Base-by-base conservation (phyloP, 2,888 invertebrate species). In the Noctua fimbriata region DNA sequence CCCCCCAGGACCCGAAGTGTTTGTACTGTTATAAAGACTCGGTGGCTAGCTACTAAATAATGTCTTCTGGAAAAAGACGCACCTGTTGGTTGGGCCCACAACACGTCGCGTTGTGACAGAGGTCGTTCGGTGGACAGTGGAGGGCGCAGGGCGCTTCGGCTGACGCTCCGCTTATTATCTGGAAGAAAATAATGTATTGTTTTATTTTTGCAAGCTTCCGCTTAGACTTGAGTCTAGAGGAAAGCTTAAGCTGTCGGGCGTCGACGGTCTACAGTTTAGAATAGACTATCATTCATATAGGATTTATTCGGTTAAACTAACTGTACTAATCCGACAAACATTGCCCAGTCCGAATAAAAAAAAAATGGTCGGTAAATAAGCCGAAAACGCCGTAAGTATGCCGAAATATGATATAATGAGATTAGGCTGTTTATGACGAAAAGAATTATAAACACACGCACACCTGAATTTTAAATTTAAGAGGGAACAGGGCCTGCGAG, bases 81-180 rank as follows among this genome's bases (percentile, higher is more conserved):
- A 98, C 98, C 97, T 98, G 98, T 95, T 98, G 98, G 81, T 98
- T 98, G 77, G 98, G 98, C 55, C 98, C 98, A 93, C 99, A 99
- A 93, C 99, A 99, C 6, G 99, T 99, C 63, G 98, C 98, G 92
- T 98, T 98, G 89, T 98, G 98, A 93, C 99, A 99, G 52, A 98
- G 97, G 90, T 98, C 98, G 81, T 98, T 98, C 92, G 98, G 98
- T 65, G 99, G 99, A 93, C 99, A 99, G 94, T 99, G 98, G 24
- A 99, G 96, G 47, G 98, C 98, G 94, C 99, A 99, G 95, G 94
- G 98, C 93, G 97, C 97, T 88, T 96, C 97, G 49, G 94, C 94
- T 87, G 97, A 94, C 90, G 96, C 95, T 90, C 97, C 97, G 94
- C 95, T 96, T 69, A 93, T 91, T 66, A 94, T 90, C 95, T 96